Evolutionary conservation across 2,797 vertebrate genomes (phyloP).

Genomic region (Crocidura indochinensis): DNA sequence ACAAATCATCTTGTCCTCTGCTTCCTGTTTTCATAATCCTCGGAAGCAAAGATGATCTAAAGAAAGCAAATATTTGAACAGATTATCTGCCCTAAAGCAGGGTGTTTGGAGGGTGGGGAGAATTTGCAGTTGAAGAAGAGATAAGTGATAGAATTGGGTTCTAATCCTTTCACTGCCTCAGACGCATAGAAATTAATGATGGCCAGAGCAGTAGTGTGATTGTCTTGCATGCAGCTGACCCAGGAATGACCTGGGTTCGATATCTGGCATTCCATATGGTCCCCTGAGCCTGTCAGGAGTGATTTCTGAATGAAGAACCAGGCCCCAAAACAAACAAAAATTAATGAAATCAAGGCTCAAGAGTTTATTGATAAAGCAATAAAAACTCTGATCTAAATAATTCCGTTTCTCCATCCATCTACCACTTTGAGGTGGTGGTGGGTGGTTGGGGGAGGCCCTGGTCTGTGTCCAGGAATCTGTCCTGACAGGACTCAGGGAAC

Average conservation of each 20-base stretch:
- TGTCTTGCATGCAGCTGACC: too few relatives aligned
- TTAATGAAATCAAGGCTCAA: neutral
- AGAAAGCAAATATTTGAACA: neutral
- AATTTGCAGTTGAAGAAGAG: conserved; percentile 3
- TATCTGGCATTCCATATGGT: too few relatives aligned
- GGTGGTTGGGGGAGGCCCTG: too few relatives aligned
- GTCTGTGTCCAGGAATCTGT: too few relatives aligned
- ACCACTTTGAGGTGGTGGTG: too few relatives aligned
- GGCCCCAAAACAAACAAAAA: too few relatives aligned
- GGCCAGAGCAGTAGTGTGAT: too few relatives aligned
- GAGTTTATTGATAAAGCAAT: neutral
- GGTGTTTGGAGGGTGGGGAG: neutral
- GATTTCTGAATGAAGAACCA: too few relatives aligned
- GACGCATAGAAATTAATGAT: too few relatives aligned
- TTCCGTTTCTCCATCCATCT: neutral
- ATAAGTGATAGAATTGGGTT: neutral
- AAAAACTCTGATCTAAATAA: neutral
- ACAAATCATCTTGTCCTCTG: conserved; percentile 8
- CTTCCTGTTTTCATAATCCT: conserved; percentile 46
- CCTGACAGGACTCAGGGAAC: too few relatives aligned
- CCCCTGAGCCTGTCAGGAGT: too few relatives aligned
- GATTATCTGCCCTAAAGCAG: neutral
- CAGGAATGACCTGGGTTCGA: too few relatives aligned
- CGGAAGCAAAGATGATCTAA: conserved; percentile 26
- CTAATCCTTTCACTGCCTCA: neutral